These are phyloP conservation scores for Argya squamiceps DNA, from an alignment of 2,797 vertebrate genomes.

Conservation along the genomic window DNA sequence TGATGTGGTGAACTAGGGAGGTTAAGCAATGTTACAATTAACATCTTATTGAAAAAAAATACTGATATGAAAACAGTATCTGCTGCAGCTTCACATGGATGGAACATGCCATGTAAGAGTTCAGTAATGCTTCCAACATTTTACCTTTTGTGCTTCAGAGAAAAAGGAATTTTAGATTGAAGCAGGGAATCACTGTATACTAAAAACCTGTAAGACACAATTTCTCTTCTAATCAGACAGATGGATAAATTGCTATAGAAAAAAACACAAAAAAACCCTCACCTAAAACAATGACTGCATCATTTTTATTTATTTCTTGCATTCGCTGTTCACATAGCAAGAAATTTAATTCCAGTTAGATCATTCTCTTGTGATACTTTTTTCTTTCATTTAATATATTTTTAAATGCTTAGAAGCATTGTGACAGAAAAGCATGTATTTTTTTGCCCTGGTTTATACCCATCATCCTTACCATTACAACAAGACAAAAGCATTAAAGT, in stretches of 20 bases:
- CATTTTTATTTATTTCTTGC: slow-evolving; percentile 75
- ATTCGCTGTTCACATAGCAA: slow-evolving; percentile 76
- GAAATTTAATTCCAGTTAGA: slow-evolving; percentile 80
- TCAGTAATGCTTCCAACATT: slow-evolving; percentile 13
- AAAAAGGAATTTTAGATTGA: slow-evolving; percentile 20
- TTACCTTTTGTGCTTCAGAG: background rate
- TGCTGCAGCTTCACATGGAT: background rate
- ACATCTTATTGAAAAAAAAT: background rate
- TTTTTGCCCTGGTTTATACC: slow-evolving; percentile 79
- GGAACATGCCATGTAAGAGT: background rate
- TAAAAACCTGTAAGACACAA: slow-evolving; percentile 49
- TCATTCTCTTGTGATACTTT: slow-evolving; percentile 77
- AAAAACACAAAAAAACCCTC: slow-evolving; percentile 43
- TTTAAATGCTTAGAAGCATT: slow-evolving; percentile 77
- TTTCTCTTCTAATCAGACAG: slow-evolving; percentile 73
- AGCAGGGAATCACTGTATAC: background rate
- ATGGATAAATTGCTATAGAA: slow-evolving; percentile 69
- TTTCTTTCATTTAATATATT: slow-evolving; percentile 76
- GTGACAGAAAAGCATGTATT: slow-evolving; percentile 79
- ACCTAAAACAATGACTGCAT: slow-evolving; percentile 74
- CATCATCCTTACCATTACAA: slow-evolving; percentile 85
- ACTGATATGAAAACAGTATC: background rate
- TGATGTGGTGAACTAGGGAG: background rate
- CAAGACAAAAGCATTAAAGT: slow-evolving; percentile 92
- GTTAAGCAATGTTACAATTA: background rate